Conservation (phyloP, 2,113 vertebrate genomes). For the Tor tambroides region DNA sequence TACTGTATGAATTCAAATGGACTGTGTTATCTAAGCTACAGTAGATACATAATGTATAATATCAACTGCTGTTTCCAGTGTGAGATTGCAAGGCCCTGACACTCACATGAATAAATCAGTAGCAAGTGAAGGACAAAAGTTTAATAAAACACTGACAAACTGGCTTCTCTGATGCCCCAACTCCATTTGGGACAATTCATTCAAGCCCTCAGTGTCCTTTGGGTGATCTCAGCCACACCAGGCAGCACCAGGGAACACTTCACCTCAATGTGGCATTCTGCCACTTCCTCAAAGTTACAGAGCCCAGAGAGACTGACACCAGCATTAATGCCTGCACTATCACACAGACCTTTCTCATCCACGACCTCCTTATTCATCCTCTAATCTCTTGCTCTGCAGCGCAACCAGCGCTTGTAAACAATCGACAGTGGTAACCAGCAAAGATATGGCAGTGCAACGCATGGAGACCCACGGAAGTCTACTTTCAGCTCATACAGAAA, state of each 20-base stretch:
- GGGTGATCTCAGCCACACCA: not conserved
- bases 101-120: conserved; percentile 37
- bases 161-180: not conserved
- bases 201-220: not conserved
- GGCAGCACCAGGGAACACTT: not conserved
- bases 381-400: not conserved
- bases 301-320: not conserved
- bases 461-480: not conserved
- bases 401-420: not conserved
- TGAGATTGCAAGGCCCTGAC: not conserved
- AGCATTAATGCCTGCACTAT: not conserved
- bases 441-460: too few relatives aligned
- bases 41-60: not conserved
- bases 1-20: not conserved
- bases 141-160: conserved; percentile 8
- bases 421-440: not conserved
- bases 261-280: not conserved
- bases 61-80: not conserved
- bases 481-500: not conserved
- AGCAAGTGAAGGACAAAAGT: conserved; percentile 5
- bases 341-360: not conserved
- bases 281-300: conserved; percentile 10
- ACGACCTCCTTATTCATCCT: not conserved
- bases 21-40: not conserved
- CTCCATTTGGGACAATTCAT: not conserved